Base-by-base conservation (phyloP, 2,888 invertebrate species). In the Drosophila paranaensis region DNA sequence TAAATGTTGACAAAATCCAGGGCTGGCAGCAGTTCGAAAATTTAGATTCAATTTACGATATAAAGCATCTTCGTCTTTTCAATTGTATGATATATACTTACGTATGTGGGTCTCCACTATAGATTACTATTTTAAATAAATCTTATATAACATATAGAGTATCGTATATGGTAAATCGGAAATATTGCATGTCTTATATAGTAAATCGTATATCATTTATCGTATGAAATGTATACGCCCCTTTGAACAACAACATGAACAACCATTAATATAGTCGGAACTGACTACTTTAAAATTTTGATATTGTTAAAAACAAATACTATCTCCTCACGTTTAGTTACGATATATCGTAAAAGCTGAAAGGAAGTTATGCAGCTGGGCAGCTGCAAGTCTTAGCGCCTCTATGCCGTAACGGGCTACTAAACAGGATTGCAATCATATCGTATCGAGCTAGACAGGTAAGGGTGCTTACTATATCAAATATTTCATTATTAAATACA, bases 311-410 rank as follows among this genome's bases (percentile, higher is more conserved):
- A 20, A 20, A 20, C 20, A 20, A 20, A 20, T 20, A 20, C 20
- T 20, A 20, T 20, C 8, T 42, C 16, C 16, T 2, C 42, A 42
- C 5, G 56, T 69, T 20, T 30, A 77, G 74, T 27, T n/a, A 42
- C n/a, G 3, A 78, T 77, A 71, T 74, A 70, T 46, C 45, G 57
- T 27, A 66, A 72, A 58, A 72, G 35, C 27, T 14, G 10, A 33
- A 6, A 9, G 39, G 46, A 0, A 54, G 51, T 39, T 45, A 77
- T 77, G 77, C 78, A 55, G 78, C 51, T 43, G 46, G 37, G n/a
- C 16, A 48, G 65, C 43, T 56, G 60, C 50, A 66, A 40, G 46
- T 60, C 55, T 51, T 71, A 71, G 57, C 53, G 50, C 60, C 53
- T 62, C 46, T 43, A 58, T 62, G 77, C 58, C 62, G 53, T 14